Evolutionary conservation across 2,113 vertebrate species (phyloP), one percentile per base, ranked within the genome.

Genomic region (Thunnus maccoyii): DNA sequence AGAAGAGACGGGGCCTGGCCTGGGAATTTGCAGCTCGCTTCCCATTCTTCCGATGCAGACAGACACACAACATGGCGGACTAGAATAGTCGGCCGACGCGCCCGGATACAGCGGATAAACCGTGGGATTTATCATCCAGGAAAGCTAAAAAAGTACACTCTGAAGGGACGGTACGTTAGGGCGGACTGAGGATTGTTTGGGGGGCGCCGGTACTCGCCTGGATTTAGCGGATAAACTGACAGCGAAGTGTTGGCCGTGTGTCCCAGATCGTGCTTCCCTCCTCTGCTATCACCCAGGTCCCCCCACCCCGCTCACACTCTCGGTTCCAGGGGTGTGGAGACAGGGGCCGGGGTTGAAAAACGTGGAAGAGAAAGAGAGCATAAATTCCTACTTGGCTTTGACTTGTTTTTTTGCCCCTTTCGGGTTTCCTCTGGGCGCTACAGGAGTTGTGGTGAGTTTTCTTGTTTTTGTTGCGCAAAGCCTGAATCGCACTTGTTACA

Each of bases 41-140:
- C 92, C 94, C 93, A 94, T 94, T 94, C 94, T 94, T 95, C 95
- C 94, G 84, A 79, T 90, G 89, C 90, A 90, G 89, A 94, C 94
- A 93, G 89, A 94, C 93, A 92, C 94, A 94, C 94, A 95, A 96
- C 94, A 96, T 96, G 95, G 95, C 95, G 95, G 95, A 94, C 82
- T 96, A 95, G 92, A 93, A 90, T 69, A 90, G 92, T 88, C 90
- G 87, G 89, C 92, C 88, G 90, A 94, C 90, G 89, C 90, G 94
- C 93, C 93, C 94, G 94, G 94, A 95, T 91, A 94, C 93, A 93
- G 89, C 83, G 83, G 93, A 92, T 84, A 92, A 91, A 94, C 87
- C 72, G 91, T 87, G 92, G 91, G 87, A 91, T 91, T 92, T 76
- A 66, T 78, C 74, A 36, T 48, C 56, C 64, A 73, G 78, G 61